Percentiles rank a stretch among this genome's conserved stretches.
Conservation (phyloP, 37 sponge, comb jelly and placozoan genomes). For the Chondrosia reniformis region DNA sequence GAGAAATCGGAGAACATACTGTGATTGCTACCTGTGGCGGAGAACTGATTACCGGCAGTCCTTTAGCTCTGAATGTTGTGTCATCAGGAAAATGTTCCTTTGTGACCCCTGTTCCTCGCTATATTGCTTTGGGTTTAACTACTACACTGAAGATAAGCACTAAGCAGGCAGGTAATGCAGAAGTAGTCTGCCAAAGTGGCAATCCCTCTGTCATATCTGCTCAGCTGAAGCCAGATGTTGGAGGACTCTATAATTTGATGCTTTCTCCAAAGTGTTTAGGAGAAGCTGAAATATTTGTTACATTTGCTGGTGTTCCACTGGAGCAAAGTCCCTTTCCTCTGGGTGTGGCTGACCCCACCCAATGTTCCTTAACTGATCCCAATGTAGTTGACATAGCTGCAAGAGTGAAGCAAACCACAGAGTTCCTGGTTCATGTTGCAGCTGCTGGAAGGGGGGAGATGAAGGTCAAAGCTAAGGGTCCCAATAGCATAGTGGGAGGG, state of each 20-base stretch:
- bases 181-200: not conserved
- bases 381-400: constrained; percentile 15
- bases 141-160: constrained; percentile 36
- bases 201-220: constrained; percentile 7
- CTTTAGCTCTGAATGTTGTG: constrained; percentile 67
- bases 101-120: constrained; percentile 21
- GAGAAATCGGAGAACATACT: constrained; percentile 36
- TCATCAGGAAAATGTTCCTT: constrained; percentile 62
- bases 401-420: constrained; percentile 7
- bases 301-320: constrained; percentile 46
- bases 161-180: constrained; percentile 41
- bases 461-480: constrained; percentile 47
- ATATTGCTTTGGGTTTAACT: constrained; percentile 18
- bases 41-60: constrained; percentile 55
- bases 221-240: not conserved
- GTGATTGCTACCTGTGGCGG: constrained; percentile 44
- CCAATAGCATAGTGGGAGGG: constrained; percentile 41
- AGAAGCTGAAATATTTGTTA: constrained; percentile 31
- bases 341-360: constrained; percentile 50
- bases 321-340: constrained; percentile 52
- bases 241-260: not conserved
- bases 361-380: constrained; percentile 45
- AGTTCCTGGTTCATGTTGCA: constrained; percentile 62
- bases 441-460: constrained; percentile 51
- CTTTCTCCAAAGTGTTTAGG: constrained; percentile 21